Conservation (phyloP, 2,888 invertebrate species). For the Pinctada fucata region DNA sequence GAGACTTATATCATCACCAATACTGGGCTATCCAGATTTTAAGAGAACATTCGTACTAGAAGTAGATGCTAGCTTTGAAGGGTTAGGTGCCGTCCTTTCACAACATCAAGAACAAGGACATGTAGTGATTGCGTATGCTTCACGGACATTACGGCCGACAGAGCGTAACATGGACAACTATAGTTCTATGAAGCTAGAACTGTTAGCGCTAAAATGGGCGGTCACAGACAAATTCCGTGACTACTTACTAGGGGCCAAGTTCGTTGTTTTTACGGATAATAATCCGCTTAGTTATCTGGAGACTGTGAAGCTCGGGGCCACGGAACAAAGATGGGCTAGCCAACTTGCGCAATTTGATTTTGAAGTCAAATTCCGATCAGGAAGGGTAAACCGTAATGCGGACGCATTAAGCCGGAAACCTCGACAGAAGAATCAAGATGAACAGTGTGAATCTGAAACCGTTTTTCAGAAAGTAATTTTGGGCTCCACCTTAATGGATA, state of each 20-base stretch:
- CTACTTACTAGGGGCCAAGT: slow-evolving; percentile 21
- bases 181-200: slow-evolving; percentile 31
- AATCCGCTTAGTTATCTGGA: too few relatives aligned
- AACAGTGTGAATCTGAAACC: slow-evolving; percentile 5
- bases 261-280: slow-evolving; percentile 43
- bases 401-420: slow-evolving; percentile 34
- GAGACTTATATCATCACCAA: neutral
- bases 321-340: too few relatives aligned
- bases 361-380: too few relatives aligned
- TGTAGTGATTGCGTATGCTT: slow-evolving; percentile 47
- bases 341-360: too few relatives aligned
- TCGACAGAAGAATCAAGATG: neutral
- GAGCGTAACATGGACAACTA: slow-evolving; percentile 43
- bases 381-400: too few relatives aligned
- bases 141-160: slow-evolving; percentile 41
- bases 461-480: slow-evolving; percentile 9
- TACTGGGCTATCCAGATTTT: neutral
- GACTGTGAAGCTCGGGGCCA: too few relatives aligned
- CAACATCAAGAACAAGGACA: slow-evolving; percentile 38
- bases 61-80: slow-evolving; percentile 43
- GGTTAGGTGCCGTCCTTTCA: slow-evolving; percentile 38
- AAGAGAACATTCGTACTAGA: slow-evolving; percentile 42
- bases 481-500: neutral
- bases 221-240: slow-evolving; percentile 36
- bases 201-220: slow-evolving; percentile 34